Percentiles rank a stretch among this genome's conserved stretches.
Evolutionary conservation across 2,888 invertebrate genomes (phyloP).

Genomic region (Philhelius pedissequus): DNA sequence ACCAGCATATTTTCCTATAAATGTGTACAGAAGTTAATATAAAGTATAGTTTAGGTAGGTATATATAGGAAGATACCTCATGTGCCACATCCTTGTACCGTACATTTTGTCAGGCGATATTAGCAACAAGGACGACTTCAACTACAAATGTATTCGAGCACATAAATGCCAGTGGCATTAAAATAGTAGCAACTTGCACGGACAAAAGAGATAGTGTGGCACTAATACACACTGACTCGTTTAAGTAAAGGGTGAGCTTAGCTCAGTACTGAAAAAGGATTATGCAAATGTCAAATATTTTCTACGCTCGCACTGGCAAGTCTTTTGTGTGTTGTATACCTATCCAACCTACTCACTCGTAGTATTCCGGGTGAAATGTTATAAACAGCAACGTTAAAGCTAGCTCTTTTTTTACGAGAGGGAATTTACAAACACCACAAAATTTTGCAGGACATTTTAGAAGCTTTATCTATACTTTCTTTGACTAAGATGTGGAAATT

Average conservation of each 20-base stretch:
- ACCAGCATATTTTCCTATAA: no score
- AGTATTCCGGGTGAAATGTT: conserved; percentile 23
- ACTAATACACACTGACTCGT: conserved; percentile 58
- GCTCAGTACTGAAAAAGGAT: conserved; percentile 49
- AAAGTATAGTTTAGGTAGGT: no score
- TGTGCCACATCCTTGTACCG: conserved; percentile 40
- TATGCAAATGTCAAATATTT: conserved; percentile 68
- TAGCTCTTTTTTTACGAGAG: background rate
- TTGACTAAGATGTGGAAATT: background rate
- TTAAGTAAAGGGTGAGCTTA: conserved; percentile 50
- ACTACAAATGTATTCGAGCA: conserved; percentile 1
- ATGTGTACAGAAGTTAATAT: no score
- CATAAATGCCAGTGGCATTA: conserved; percentile 63
- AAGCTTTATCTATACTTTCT: background rate
- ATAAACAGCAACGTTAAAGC: conserved; percentile 16
- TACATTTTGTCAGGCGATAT: conserved; percentile 66
- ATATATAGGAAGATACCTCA: conserved; percentile 1
- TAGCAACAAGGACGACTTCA: conserved; percentile 61
- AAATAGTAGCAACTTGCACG: conserved; percentile 63
- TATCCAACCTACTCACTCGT: conserved; percentile 36
- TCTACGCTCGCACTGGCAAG: conserved; percentile 18
- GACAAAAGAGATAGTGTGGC: conserved; percentile 55
- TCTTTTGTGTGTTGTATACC: conserved; percentile 23
- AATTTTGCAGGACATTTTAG: conserved; percentile 1
- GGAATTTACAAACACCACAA: background rate